Conservation (phyloP, 2,797 vertebrate genomes). For the Loriculus beryllinus region DNA sequence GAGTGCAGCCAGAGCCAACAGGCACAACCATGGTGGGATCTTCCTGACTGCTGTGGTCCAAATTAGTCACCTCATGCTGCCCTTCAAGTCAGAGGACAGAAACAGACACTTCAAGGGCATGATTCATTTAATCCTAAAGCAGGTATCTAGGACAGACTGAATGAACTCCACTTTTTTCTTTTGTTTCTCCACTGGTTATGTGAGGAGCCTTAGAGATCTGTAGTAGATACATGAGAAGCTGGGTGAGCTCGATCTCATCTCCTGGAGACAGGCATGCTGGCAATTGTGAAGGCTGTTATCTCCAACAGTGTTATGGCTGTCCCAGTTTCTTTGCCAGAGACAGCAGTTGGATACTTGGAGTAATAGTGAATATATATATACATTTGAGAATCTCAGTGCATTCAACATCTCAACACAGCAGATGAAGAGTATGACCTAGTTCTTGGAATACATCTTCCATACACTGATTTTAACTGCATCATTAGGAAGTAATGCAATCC, state of each 20-base stretch:
- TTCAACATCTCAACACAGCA: neutral
- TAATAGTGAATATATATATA: neutral
- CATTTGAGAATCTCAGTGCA: neutral
- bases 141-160: neutral
- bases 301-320: neutral
- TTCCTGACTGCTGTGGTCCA: neutral
- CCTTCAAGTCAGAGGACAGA: neutral
- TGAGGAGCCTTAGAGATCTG: neutral
- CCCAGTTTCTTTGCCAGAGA: neutral
- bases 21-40: neutral
- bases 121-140: neutral
- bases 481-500: neutral
- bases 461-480: neutral
- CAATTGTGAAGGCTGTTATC: neutral
- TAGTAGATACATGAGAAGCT: neutral
- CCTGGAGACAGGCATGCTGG: neutral
- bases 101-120: neutral
- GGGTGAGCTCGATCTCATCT: neutral
- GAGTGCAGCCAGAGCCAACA: neutral
- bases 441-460: neutral
- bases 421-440: neutral
- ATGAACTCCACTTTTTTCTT: neutral
- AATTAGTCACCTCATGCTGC: neutral
- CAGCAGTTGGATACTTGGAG: neutral
- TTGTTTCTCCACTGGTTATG: neutral